Evolutionary conservation across 2,113 vertebrate genomes (phyloP).

Genomic region (Sarotherodon lohbergeri): DNA sequence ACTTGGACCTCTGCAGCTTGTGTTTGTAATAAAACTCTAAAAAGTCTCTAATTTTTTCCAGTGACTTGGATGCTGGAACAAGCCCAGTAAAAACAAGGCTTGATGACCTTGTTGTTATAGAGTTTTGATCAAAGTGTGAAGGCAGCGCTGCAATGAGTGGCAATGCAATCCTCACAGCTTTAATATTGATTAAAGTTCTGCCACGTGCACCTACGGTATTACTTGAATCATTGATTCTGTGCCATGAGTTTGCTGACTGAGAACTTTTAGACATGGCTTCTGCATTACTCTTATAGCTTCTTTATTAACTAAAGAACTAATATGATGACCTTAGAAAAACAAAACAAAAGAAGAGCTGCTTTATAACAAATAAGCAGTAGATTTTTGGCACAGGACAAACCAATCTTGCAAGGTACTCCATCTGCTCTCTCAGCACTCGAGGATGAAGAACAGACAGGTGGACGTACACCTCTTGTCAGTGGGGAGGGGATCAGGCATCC

Average conservation of each 20-base stretch:
- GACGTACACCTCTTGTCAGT: not conserved
- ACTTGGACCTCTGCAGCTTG: not conserved
- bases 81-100: not conserved
- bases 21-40: conserved; percentile 9
- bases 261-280: conserved; percentile 8
- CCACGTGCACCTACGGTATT: not conserved
- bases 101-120: conserved; percentile 1
- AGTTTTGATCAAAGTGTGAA: conserved; percentile 1
- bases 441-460: not conserved
- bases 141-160: not conserved
- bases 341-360: not conserved
- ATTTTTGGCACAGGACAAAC: not conserved
- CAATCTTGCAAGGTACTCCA: not conserved
- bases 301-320: not conserved
- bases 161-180: conserved; percentile 2
- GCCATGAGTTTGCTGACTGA: conserved; percentile 29
- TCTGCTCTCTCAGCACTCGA: not conserved
- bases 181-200: conserved; percentile 39
- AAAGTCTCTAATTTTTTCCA: conserved; percentile 32
- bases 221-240: not conserved
- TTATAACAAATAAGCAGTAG: not conserved
- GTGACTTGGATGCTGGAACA: not conserved
- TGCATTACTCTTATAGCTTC: not conserved
- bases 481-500: not conserved
- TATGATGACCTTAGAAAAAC: conserved; percentile 1